Evolutionary conservation across 2,113 vertebrate species (phyloP).

Genomic region (Caranx melampygus): DNA sequence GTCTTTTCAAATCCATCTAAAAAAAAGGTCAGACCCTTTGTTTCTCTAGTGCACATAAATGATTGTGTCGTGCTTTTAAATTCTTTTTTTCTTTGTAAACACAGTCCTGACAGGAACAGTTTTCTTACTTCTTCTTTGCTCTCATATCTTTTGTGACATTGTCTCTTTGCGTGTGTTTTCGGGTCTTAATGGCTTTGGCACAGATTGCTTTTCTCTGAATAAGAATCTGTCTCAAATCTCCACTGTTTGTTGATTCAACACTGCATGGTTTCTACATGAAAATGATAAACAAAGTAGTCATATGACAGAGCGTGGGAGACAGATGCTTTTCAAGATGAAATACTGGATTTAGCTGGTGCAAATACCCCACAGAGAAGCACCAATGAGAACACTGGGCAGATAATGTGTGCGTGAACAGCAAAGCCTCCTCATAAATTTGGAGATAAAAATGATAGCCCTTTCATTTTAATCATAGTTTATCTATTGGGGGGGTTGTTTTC

Average conservation of each 20-base stretch:
- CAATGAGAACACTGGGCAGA: slow-evolving; percentile 17
- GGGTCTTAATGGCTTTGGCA: slow-evolving; percentile 19
- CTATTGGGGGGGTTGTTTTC: not conserved
- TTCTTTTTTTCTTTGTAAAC: not conserved
- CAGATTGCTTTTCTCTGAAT: slow-evolving; percentile 37
- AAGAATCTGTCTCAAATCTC: slow-evolving; percentile 41
- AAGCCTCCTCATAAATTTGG: slow-evolving; percentile 10
- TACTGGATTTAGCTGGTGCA: slow-evolving; percentile 67
- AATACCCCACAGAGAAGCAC: slow-evolving; percentile 55
- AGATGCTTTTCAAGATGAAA: slow-evolving; percentile 77
- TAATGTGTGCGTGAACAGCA: slow-evolving; percentile 17
- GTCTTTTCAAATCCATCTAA: not conserved
- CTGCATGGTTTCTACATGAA: slow-evolving; percentile 52
- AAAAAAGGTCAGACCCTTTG: not conserved
- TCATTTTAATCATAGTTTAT: slow-evolving; percentile 13
- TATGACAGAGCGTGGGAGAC: slow-evolving; percentile 73
- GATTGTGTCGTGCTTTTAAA: not conserved
- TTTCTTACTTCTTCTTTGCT: slow-evolving; percentile 2
- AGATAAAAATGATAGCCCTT: not conserved
- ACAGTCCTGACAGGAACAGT: not conserved
- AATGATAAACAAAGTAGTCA: slow-evolving; percentile 71
- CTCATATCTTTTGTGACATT: not conserved
- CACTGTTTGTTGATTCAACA: slow-evolving; percentile 69
- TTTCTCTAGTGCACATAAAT: not conserved
- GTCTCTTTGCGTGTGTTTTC: slow-evolving; percentile 23